Percentiles rank a stretch among this genome's conserved stretches.
These are phyloP conservation scores for Gadus macrocephalus DNA, from an alignment of 2,113 vertebrate genomes.

Conservation along the genomic window DNA sequence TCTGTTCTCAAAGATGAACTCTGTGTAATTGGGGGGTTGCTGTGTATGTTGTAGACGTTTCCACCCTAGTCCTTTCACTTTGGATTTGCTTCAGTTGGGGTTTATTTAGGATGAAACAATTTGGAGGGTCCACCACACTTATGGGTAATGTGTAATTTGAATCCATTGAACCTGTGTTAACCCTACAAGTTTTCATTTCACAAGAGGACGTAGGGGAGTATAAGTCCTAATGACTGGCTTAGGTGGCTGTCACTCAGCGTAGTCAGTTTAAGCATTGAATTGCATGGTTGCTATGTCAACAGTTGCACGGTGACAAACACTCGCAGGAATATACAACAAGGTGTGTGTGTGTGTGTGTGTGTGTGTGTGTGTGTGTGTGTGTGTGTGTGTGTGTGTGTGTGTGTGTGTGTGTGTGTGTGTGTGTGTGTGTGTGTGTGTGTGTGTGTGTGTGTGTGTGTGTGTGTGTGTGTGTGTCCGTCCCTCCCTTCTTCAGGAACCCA, in stretches of 20 bases:
- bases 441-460: no score
- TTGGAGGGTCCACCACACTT: slow-evolving; percentile 51
- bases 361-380: no score
- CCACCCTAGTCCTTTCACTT: no score
- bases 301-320: slow-evolving; percentile 50
- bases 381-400: neutral
- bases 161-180: slow-evolving; percentile 61
- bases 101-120: slow-evolving; percentile 14
- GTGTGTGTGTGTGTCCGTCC: neutral
- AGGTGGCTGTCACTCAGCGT: slow-evolving; percentile 41
- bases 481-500: slow-evolving; percentile 79
- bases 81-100: no score
- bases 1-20: no score
- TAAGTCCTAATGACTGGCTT: slow-evolving; percentile 37
- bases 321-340: slow-evolving; percentile 33
- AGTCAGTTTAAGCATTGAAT: slow-evolving; percentile 44
- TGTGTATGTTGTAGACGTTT: no score
- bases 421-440: neutral
- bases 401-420: neutral
- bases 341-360: no score
- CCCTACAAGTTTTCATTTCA: slow-evolving; percentile 18
- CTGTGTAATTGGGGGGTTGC: no score
- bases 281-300: slow-evolving; percentile 59
- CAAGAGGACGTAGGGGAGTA: slow-evolving; percentile 6
- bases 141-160: slow-evolving; percentile 64